Evolutionary conservation across 2,797 vertebrate genomes (phyloP), one percentile per base, ranked within the genome.

Genomic region (Meda fulgida): DNA sequence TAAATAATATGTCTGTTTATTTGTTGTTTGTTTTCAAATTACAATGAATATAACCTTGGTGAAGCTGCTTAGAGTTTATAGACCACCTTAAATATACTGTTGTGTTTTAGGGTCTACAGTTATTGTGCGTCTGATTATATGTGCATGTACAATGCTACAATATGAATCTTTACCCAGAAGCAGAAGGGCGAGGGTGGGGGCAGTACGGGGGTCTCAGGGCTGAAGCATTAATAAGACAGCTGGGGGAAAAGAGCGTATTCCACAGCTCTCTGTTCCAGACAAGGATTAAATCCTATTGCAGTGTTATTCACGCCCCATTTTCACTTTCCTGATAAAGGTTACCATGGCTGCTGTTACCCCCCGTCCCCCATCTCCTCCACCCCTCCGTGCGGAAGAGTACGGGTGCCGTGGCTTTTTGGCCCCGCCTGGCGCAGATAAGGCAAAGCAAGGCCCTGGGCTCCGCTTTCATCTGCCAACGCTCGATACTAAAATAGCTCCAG

Each of bases 401-500:
- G 85, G 87, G 79, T 80, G 77, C 79, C 9, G 6, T 67, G 55
- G 83, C 81, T 89, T 91, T 89, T 89, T 86, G 82, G 88, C 63
- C 91, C 92, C 92, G 87, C 89, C 69, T 90, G 84, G 85, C 6
- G 83, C 46, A 77, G 91, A 90, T 92, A 92, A 92, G 90, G 90
- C 71, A 71, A 87, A 85, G 86, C 72, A 86, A 90, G 93, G 92
- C 94, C 91, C 84, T 85, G 73, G 93, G 93, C 92, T 86, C 43
- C 21, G 81, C 94, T 95, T 94, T 95, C 90, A 94, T 95, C 94
- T 92, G 91, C 92, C 93, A 91, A 94, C 90, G 88, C 92, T 85
- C 26, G 63, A 86, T 88, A 87, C 92, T 85, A 91, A 94, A 95
- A 94, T 93, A 94, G 92, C 89, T 88, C 86, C 87, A 84, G 84